These are phyloP conservation scores for Yponomeuta plumbellus DNA, from an alignment of 2,888 invertebrate species.

Conservation along the genomic window DNA sequence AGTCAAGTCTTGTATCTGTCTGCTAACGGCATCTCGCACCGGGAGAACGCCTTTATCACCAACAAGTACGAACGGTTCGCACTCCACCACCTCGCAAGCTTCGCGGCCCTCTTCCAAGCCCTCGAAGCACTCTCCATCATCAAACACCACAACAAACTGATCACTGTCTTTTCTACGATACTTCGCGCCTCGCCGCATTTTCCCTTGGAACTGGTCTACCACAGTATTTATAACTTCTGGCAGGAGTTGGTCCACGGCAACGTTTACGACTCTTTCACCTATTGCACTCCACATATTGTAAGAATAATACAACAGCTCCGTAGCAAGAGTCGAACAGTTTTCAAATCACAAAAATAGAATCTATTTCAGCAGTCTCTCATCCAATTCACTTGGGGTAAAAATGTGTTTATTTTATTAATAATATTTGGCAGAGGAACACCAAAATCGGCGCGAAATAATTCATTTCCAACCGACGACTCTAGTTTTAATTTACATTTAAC, in stretches of 20 bases:
- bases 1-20: no score
- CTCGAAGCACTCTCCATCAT: slow-evolving; percentile 31
- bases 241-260: background rate
- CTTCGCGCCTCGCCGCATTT: background rate
- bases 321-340: background rate
- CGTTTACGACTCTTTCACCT: background rate
- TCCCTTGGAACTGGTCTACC: background rate
- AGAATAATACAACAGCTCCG: background rate
- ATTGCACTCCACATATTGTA: background rate
- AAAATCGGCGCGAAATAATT: no score
- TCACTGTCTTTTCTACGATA: background rate
- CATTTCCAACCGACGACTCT: no score
- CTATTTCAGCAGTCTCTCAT: no score
- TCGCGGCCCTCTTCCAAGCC: slow-evolving; percentile 10
- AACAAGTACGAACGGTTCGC: background rate
- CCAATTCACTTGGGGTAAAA: no score
- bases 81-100: background rate
- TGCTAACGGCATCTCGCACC: no score
- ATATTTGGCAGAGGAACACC: background rate
- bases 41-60: background rate
- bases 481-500: no score
- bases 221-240: background rate
- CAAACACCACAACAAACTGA: background rate
- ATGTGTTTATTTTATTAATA: background rate
- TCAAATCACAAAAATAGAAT: no score